phyloP scores from a whole-genome alignment of 2,888 invertebrate genomes.

The Gisinianus flammeolus region DNA sequence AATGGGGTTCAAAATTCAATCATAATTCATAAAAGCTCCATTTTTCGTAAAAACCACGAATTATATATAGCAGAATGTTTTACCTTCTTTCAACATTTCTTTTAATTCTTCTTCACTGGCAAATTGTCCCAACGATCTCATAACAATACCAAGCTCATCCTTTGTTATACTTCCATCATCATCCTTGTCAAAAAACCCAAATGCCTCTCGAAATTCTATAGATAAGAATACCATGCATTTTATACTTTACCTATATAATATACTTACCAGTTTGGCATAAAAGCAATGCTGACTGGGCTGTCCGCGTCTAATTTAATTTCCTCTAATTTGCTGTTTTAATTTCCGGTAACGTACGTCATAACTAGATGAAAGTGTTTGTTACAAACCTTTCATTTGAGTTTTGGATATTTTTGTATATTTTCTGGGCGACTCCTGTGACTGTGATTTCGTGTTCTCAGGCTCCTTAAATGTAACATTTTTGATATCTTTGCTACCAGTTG shows the following conservation, averaged over 20 bases:
- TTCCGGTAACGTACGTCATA: not conserved
- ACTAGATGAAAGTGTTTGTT: not conserved
- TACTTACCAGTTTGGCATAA: not conserved
- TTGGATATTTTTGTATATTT: slow-evolving; percentile 56
- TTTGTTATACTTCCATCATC: slow-evolving; percentile 60
- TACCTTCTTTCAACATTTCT: slow-evolving; percentile 59
- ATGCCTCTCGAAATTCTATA: slow-evolving; percentile 59
- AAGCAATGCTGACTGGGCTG: too few relatives aligned
- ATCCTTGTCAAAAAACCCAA: slow-evolving; percentile 61
- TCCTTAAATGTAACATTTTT: slow-evolving; percentile 41
- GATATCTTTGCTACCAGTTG: slow-evolving; percentile 15
- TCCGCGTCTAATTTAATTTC: too few relatives aligned
- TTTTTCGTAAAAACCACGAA: too few relatives aligned
- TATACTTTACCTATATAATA: not conserved
- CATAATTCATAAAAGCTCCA: too few relatives aligned
- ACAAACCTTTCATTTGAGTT: slow-evolving; percentile 57
- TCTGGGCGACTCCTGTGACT: slow-evolving; percentile 49
- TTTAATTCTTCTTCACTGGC: slow-evolving; percentile 60
- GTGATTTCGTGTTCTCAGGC: slow-evolving; percentile 20
- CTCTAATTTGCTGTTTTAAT: too few relatives aligned
- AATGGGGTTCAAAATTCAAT: too few relatives aligned
- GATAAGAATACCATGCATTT: not conserved
- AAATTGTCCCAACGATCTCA: slow-evolving; percentile 60
- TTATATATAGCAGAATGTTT: too few relatives aligned
- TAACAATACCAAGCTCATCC: slow-evolving; percentile 60